These are phyloP conservation scores for Tenthredo scrophulariae DNA, from an alignment of 2,888 invertebrate genomes.

Conservation along the genomic window DNA sequence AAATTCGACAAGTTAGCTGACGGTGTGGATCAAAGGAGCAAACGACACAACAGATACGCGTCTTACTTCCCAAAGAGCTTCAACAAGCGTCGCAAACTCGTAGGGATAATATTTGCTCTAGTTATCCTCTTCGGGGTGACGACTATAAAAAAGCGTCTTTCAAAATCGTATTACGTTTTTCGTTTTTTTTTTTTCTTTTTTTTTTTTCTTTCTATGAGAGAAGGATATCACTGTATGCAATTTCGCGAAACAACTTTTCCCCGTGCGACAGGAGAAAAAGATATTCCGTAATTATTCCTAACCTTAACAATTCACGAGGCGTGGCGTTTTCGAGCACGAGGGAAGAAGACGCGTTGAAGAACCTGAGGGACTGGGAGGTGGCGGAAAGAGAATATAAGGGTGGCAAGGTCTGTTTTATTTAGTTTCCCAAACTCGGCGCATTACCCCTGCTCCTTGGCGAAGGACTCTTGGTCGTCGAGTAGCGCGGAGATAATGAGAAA, in stretches of 20 bases:
- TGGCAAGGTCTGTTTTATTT: conserved; percentile 59
- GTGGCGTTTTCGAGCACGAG: conserved; percentile 21
- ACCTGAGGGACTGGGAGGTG: conserved; percentile 29
- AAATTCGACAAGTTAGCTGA: conserved; percentile 64
- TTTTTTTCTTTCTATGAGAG: neutral
- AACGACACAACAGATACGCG: conserved; percentile 52
- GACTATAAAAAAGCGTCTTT: neutral
- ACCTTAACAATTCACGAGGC: conserved; percentile 45
- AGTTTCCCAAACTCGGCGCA: conserved; percentile 58
- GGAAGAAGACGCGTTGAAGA: conserved; percentile 36
- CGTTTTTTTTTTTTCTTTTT: neutral
- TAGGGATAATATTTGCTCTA: conserved; percentile 39
- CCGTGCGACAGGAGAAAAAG: conserved; percentile 1
- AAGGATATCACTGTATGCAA: neutral
- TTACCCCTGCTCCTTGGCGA: conserved; percentile 46
- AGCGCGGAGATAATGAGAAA: conserved; percentile 68
- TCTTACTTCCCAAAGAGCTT: conserved; percentile 35
- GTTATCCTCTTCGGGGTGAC: conserved; percentile 17
- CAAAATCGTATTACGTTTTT: neutral
- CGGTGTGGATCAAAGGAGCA: conserved; percentile 61
- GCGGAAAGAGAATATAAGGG: conserved; percentile 28
- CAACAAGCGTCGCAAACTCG: conserved; percentile 38
- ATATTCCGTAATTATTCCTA: conserved; percentile 28
- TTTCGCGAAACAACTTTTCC: neutral
- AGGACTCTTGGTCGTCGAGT: conserved; percentile 49